Percentiles rank a stretch among this genome's conserved stretches.
Conservation (phyloP, 92 coral and sea anemone species). For the Siderastrea radians region DNA sequence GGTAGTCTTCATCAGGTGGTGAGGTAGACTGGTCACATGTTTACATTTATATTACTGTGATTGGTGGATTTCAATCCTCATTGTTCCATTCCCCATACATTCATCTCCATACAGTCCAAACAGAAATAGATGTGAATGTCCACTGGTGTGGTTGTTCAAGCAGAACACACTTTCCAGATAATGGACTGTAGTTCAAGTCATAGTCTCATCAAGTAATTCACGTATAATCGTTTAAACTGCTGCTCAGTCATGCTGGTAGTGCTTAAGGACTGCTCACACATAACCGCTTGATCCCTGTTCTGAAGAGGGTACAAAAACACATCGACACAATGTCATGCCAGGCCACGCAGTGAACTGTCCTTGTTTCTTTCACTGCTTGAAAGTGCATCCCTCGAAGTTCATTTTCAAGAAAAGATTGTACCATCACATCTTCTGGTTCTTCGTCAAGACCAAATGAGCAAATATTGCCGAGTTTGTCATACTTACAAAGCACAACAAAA, state of each 20-base stretch:
- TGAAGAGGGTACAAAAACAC: background rate
- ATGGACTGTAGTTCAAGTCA: too few relatives aligned
- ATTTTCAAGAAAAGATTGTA: conserved; percentile 30
- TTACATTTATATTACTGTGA: too few relatives aligned
- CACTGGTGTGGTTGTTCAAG: too few relatives aligned
- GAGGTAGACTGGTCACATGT: too few relatives aligned
- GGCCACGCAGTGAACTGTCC: background rate
- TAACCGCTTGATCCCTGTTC: background rate
- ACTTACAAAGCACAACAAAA: conserved; percentile 6
- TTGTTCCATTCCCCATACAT: too few relatives aligned
- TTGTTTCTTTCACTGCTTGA: background rate
- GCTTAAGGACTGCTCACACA: background rate
- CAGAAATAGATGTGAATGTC: too few relatives aligned
- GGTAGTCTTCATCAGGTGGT: too few relatives aligned
- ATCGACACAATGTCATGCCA: background rate
- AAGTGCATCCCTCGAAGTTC: background rate
- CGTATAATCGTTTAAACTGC: too few relatives aligned
- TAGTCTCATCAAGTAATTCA: too few relatives aligned
- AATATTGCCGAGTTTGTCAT: background rate
- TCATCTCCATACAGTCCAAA: too few relatives aligned
- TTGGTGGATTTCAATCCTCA: too few relatives aligned
- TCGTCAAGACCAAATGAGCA: conserved; percentile 17
- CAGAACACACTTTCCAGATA: too few relatives aligned
- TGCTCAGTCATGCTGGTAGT: background rate
- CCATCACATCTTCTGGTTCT: conserved; percentile 46